Conservation (phyloP, 2,113 vertebrate species). For the Ameiurus melas region DNA sequence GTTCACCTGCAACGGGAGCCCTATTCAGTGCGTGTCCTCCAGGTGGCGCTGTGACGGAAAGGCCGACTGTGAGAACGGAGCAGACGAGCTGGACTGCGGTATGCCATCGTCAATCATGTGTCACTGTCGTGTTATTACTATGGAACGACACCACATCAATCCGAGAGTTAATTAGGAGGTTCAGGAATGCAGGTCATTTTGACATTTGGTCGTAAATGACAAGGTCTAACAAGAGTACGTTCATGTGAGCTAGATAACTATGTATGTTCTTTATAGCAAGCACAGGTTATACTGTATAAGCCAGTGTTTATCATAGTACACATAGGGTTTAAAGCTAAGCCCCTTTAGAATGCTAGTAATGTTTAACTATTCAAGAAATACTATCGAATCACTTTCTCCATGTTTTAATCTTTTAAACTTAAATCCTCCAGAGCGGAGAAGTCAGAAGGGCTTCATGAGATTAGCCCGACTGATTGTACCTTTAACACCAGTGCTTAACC, state of each 20-base stretch:
- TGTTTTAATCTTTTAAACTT: not conserved
- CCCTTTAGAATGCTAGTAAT: no score
- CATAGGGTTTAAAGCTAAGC: not conserved
- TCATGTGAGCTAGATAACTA: not conserved
- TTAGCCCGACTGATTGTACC: not conserved
- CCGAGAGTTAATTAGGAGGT: not conserved
- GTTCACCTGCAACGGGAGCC: constrained; percentile 74
- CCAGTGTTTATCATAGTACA: not conserved
- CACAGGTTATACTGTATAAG: not conserved
- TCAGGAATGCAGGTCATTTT: not conserved
- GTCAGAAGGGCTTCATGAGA: not conserved
- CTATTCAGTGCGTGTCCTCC: constrained; percentile 72
- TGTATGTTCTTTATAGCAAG: not conserved
- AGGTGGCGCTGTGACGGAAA: constrained; percentile 81
- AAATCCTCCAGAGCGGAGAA: not conserved
- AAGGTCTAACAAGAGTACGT: no score
- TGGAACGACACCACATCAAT: not conserved
- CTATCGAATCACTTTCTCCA: not conserved
- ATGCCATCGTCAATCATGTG: constrained; percentile 29
- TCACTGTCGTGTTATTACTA: not conserved
- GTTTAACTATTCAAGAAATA: not conserved
- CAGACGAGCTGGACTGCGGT: constrained; percentile 82
- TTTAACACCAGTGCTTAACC: not conserved
- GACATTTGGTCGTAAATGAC: not conserved
- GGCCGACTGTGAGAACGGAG: constrained; percentile 76